Evolutionary conservation across 2,113 vertebrate genomes (phyloP), one percentile per base, ranked within the genome.

Genomic region (Turnix velox): DNA sequence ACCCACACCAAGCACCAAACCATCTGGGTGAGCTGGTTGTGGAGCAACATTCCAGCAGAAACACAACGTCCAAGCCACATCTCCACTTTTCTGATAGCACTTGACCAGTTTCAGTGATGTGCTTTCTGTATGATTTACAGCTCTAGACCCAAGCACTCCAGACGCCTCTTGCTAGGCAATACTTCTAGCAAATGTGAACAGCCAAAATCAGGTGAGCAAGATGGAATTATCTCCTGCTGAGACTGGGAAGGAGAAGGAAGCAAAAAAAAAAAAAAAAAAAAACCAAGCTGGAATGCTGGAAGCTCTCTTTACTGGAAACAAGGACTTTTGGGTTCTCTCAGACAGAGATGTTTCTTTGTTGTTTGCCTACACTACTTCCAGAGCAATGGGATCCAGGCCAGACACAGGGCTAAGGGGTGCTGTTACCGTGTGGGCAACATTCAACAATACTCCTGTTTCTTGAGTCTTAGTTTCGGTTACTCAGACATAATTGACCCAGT

Each of bases 21-120:
- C 42, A 72, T 73, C 89, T 82, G 61, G 93, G 74, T 89, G 33
- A 85, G 81, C 95, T 0, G 0, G 95, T 95, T 95, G 77, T 52
- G 39, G 54, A 91, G 67, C 92, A 52, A 63, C 95, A 92, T 96
- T 95, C 94, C 93, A 46, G 45, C 33, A 67, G 75, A 75, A 75
- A 52, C 66, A 88, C 69, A 89, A 79, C 74, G 61, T 37, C 33
- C 74, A 87, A 91, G 62, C 48, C 69, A 72, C 74, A 81, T 9
- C 81, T 5, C 57, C 69, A 84, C 81, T 57, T 91, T 59, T 48
- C 40, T 92, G 78, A 82, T 42, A 89, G 62, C 37, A 61, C 42
- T 92, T 91, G 45, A 61, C 40, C 49, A 61, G 43, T 63, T 75
- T 61, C 74, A 82, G 65, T 91, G 78, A 75, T 20, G 23, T 4